Evolutionary conservation across 1,140 invertebrate genomes (phyloP), one percentile per base, ranked within the genome.

Genomic region (Drosophila ficusphila): DNA sequence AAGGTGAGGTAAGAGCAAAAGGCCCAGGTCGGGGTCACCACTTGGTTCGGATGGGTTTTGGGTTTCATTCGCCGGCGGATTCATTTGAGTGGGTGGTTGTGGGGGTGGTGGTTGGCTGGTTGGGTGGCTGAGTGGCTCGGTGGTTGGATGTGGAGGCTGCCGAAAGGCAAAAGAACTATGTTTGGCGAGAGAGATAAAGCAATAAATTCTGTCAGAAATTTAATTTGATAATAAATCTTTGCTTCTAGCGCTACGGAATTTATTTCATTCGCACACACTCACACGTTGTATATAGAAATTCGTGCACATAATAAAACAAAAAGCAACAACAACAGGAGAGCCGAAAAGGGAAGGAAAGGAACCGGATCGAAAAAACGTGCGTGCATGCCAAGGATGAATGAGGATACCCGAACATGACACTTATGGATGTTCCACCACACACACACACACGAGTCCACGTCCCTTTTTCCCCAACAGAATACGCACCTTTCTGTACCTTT

Each of bases 141-240:
- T 67, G 58, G 53, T 46, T 44, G 58, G 64, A 41, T 61, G 31
- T 31, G 60, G 78, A 75, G 79, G 76, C 74, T 82, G 82, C 76
- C 74, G 67, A 90, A 76, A 86, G 83, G 77, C 77, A 85, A 90
- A 86, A 81, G 79, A 90, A 90, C 89, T 90, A 90, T 90, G 89
- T 79, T 88, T 85, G 89, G 86, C 74, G 79, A 90, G 83, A 89
- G 83, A 91, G 90, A 91, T 91, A 91, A 91, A 91, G 90, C 90
- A 91, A 91, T 91, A 91, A 91, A 91, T 91, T 91, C 83, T 91
- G 90, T 91, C 90, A 91, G 90, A 91, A 91, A 91, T 91, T 91
- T 91, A 91, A 91, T 91, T 91, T 91, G 90, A 90, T 91, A 91
- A 91, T 91, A 91, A 91, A 91, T 91, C 90, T 91, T 90, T 86